Conservation (phyloP, 2,113 vertebrate species). For the Ammospiza nelsoni region DNA sequence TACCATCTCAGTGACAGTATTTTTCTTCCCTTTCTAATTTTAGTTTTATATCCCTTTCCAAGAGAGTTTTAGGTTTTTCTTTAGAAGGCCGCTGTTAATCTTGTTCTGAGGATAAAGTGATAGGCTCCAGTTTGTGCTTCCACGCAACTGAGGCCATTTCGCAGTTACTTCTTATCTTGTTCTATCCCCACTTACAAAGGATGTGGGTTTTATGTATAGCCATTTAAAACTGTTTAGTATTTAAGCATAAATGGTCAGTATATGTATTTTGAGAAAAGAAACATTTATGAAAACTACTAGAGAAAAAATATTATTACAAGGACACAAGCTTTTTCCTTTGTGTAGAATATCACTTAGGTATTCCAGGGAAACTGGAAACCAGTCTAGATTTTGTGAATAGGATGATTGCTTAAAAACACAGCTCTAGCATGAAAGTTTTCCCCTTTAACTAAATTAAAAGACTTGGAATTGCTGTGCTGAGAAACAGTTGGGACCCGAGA, state of each 20-base stretch:
- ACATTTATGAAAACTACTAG: neutral
- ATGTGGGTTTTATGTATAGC: neutral
- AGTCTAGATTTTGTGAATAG: neutral
- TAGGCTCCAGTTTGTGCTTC: neutral
- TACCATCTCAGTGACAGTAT: neutral
- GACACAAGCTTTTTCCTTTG: neutral
- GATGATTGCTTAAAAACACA: conserved; percentile 1
- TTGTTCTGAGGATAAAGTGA: neutral
- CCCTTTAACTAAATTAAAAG: conserved; percentile 3
- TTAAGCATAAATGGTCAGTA: neutral
- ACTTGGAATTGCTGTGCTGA: neutral
- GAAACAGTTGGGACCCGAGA: conserved; percentile 21
- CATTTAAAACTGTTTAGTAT: neutral
- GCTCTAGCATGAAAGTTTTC: neutral
- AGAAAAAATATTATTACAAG: neutral
- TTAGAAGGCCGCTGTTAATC: neutral
- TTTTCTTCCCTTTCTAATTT: neutral
- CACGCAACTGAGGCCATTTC: neutral
- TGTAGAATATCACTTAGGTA: neutral
- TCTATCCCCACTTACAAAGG: neutral
- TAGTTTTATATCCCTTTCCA: neutral
- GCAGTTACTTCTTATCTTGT: neutral
- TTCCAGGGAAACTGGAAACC: neutral
- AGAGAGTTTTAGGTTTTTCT: neutral
- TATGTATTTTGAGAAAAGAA: neutral